Evolutionary conservation across 1,140 invertebrate genomes (phyloP).

Genomic region (Gonatopus flavifemur): DNA sequence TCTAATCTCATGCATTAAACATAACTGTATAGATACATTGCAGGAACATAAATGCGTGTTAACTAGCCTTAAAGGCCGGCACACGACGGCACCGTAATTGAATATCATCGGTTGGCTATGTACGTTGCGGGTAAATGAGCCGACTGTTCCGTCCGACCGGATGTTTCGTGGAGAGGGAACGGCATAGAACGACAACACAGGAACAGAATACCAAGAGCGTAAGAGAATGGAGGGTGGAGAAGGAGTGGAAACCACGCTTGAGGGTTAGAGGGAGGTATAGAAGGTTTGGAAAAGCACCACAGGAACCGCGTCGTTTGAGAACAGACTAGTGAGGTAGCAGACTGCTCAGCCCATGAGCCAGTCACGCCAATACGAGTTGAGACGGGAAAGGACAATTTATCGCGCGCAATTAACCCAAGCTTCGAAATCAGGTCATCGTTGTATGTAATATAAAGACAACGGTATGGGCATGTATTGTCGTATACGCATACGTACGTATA

Average conservation of each 20-base stretch:
- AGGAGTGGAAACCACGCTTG: constrained; percentile 25
- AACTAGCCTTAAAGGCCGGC: no score
- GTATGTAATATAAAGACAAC: constrained; percentile 16
- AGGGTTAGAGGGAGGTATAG: constrained; percentile 4
- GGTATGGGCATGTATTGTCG: no score
- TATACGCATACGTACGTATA: no score
- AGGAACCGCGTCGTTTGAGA: constrained; percentile 24
- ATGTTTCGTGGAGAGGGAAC: constrained; percentile 27
- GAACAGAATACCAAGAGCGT: not conserved
- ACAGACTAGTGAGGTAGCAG: no score
- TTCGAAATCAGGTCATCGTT: constrained; percentile 16
- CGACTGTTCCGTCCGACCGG: constrained; percentile 11
- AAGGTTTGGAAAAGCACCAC: constrained; percentile 6
- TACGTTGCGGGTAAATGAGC: not conserved
- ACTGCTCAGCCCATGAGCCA: not conserved
- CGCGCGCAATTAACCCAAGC: constrained; percentile 23
- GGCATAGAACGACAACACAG: not conserved
- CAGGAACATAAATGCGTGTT: no score
- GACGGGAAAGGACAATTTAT: constrained; percentile 29
- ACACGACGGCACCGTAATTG: constrained; percentile 1
- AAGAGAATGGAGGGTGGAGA: constrained; percentile 4
- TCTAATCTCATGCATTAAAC: no score
- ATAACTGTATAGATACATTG: no score
- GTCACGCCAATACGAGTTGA: constrained; percentile 3
- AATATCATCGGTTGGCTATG: constrained; percentile 16